These are phyloP conservation scores for Pasiphila rectangulata DNA, from an alignment of 2,888 invertebrate species.

Conservation along the genomic window DNA sequence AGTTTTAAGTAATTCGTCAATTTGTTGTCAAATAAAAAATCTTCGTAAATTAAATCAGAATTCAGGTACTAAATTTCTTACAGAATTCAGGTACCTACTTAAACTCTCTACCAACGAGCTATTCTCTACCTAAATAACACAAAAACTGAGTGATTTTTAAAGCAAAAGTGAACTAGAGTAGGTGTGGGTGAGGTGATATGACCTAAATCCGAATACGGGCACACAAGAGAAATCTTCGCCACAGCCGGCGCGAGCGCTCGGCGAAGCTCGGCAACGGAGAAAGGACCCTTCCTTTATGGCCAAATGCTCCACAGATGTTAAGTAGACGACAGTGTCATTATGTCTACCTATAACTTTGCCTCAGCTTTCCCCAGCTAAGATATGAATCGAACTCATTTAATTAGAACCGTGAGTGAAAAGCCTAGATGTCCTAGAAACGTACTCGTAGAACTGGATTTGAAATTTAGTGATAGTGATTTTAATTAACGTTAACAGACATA, in stretches of 20 bases:
- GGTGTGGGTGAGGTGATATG: conserved; percentile 65
- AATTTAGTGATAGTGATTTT: conserved; percentile 1
- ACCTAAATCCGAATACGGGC: conserved; percentile 75
- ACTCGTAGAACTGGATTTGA: conserved; percentile 3
- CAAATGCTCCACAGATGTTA: conserved; percentile 34
- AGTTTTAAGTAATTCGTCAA: no score
- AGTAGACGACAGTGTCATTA: conserved; percentile 26
- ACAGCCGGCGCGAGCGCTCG: conserved; percentile 42
- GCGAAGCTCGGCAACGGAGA: conserved; percentile 48
- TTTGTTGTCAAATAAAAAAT: no score
- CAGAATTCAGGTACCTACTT: no score
- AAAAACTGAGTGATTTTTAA: neutral
- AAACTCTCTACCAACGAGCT: no score
- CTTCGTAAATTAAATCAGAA: no score
- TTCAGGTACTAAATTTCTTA: no score
- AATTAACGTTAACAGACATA: no score
- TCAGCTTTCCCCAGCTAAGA: conserved; percentile 33
- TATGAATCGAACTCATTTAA: conserved; percentile 32
- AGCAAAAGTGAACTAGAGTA: conserved; percentile 38
- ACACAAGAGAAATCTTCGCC: conserved; percentile 70
- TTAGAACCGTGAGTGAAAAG: conserved; percentile 27
- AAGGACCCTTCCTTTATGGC: conserved; percentile 60
- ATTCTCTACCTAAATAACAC: neutral
- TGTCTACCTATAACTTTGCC: conserved; percentile 11
- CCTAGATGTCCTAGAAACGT: conserved; percentile 11